Evolutionary conservation across 2,113 vertebrate species (phyloP), one percentile per base, ranked within the genome.

Genomic region (Rhineura floridana): DNA sequence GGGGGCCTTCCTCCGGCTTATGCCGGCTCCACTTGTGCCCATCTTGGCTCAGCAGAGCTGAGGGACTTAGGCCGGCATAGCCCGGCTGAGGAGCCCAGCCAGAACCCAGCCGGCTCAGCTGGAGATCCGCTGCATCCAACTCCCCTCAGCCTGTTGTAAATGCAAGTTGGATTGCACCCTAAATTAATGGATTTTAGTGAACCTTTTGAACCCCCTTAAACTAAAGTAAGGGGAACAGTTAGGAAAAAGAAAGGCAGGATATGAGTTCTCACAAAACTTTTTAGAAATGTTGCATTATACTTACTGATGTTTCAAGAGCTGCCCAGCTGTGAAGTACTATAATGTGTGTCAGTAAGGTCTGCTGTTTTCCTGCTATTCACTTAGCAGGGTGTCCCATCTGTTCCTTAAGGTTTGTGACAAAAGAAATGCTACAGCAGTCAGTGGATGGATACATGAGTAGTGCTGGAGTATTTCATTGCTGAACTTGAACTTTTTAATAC

Each of bases 311-410:
- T 88, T 88, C 28, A 48, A 63, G 77, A 86, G 46, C 44, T 91
- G 62, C 75, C 85, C 86, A 92, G 62, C 62, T 92, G 70, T 50
- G 79, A 89, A 46, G 52, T 80, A 52, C 69, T 91, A 44, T 90
- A 63, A 62, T 67, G 25, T 44, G 8, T 91, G 78, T 63, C 75
- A 78, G 33, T 83, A 39, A 3, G 1, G 42, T 17, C 39, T 94
- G 83, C 48, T 25, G 52, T 87, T 93, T 90, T 89, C 87, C 86
- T 52, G 28, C 0, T 0, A 44, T 39, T 83, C 46, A 39, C 84
- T 88, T 81, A 86, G 85, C 52, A 85, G 82, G 87, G 79, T 81
- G 10, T 17, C 55, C 28, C 9, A 44, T 81, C 75, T 55, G 17
- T 59, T 86, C 52, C 1, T 4, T 11, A n/a, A 1, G 19, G 23